phyloP scores from a whole-genome alignment of 2,888 invertebrate genomes.

The Dryobotodes eremita region DNA sequence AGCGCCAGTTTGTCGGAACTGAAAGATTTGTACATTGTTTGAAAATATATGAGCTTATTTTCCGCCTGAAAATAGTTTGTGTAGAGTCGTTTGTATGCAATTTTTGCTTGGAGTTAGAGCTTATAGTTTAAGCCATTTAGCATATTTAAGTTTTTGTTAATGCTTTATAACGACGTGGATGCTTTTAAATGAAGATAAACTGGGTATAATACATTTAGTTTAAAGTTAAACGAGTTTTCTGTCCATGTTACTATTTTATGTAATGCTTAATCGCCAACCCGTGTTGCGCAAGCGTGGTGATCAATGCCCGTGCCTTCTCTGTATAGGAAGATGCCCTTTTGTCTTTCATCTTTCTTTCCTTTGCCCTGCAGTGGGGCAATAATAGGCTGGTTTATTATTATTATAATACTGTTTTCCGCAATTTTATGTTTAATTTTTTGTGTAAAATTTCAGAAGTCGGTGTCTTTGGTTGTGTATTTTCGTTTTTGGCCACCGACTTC shows the following conservation, averaged over 20 bases:
- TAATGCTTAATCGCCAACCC: not conserved
- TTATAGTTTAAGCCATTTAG: conserved; percentile 35
- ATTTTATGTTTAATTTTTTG: too few relatives aligned
- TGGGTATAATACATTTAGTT: not conserved
- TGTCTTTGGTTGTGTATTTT: too few relatives aligned
- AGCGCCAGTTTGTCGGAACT: conserved; percentile 60
- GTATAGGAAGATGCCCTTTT: too few relatives aligned
- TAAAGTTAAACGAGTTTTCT: conserved; percentile 2
- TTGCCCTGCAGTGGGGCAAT: not conserved
- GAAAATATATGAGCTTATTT: conserved; percentile 61
- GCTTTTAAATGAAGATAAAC: conserved; percentile 8
- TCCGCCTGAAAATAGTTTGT: conserved; percentile 45
- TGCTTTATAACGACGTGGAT: not conserved
- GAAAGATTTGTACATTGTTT: conserved; percentile 70
- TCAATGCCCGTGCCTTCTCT: too few relatives aligned
- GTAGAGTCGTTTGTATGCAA: conserved; percentile 23
- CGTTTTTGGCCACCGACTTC: too few relatives aligned
- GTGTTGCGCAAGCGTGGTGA: too few relatives aligned
- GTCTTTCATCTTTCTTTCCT: too few relatives aligned
- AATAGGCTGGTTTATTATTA: too few relatives aligned
- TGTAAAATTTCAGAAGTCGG: too few relatives aligned
- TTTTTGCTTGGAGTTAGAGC: conserved; percentile 23
- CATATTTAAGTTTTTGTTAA: conserved; percentile 21
- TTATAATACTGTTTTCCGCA: too few relatives aligned
- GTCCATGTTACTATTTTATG: not conserved